Evolutionary conservation across 1,140 invertebrate genomes (phyloP), one percentile per base, ranked within the genome.

Genomic region (Probaryconus sp.): DNA sequence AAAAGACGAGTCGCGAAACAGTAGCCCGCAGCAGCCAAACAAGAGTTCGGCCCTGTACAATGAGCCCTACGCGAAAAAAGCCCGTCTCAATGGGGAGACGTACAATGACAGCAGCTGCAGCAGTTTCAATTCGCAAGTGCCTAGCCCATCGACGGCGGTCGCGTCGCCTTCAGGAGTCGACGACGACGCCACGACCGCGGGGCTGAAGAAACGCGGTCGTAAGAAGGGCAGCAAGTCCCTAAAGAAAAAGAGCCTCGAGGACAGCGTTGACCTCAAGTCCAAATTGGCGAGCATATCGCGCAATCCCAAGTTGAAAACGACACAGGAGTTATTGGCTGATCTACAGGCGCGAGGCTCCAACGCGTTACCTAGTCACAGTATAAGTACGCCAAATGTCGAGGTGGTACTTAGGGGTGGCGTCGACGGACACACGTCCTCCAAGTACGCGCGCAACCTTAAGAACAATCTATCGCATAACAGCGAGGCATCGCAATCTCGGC

Each of bases 301-400:
- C 26, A 91, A 90, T 76, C 90, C 92, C 63, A 91, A 95, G 88
- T 90, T 96, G 1, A 96, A 95, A 89, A 96, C 94, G 1, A 96
- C 94, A 14, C 93, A 94, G 77, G 93, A 96, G 81, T 82, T 96
- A 11, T 89, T 96, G 47, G 93, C 93, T 28, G 92, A 94, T 79
- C 87, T 96, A 56, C 92, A 94, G 81, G 92, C 92, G 55, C 88
- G 91, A 43, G 90, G 87, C 68, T 84, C 89, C 71, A 86, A 79
- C 50, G 65, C 77, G 37, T 68, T 88, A 85, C 78, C 81, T 85
- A 83, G 83, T 83, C 81, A 85, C 76, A 86, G 80, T 76, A 82
- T 81, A 75, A 83, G 82, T 58, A 77, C 82, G 47, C 74, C 84
- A 67, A 84, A 81, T 61, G 83, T 78, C 68, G 83, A 86, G 16